Evolutionary conservation across 2,797 vertebrate genomes (phyloP).

Genomic region (Lophius americanus): DNA sequence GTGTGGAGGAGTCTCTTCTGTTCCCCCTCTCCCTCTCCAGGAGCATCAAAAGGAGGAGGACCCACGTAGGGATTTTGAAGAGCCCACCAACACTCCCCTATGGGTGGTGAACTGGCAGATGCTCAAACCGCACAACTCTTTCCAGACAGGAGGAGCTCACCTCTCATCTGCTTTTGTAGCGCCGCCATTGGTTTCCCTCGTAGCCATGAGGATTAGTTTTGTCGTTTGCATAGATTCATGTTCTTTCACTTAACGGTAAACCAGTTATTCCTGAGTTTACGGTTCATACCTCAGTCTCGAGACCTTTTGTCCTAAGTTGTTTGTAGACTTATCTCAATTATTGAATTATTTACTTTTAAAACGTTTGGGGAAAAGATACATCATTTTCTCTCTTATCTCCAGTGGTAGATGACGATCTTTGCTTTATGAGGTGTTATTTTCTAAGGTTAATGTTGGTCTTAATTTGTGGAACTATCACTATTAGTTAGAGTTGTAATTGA

Average conservation of each 20-base stretch:
- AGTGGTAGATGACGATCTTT: neutral
- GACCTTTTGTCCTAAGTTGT: slow-evolving; percentile 12
- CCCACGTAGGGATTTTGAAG: slow-evolving; percentile 83
- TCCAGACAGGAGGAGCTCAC: slow-evolving; percentile 72
- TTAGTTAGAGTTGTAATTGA: neutral
- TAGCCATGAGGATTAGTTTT: slow-evolving; percentile 46
- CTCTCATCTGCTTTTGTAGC: slow-evolving; percentile 78
- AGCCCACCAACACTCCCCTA: slow-evolving; percentile 76
- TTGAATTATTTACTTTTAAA: slow-evolving; percentile 2
- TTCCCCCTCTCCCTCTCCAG: slow-evolving; percentile 77
- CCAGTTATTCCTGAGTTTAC: neutral
- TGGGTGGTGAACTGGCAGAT: slow-evolving; percentile 85
- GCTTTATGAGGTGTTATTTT: neutral
- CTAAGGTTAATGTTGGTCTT: neutral
- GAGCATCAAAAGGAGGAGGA: slow-evolving; percentile 83
- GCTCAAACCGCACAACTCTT: slow-evolving; percentile 80
- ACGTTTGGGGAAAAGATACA: neutral
- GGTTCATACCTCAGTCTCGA: neutral
- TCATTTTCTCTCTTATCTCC: neutral
- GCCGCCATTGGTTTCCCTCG: slow-evolving; percentile 61
- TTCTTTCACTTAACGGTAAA: neutral
- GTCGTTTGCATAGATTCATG: slow-evolving; percentile 21
- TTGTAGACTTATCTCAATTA: slow-evolving; percentile 7
- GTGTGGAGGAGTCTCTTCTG: slow-evolving; percentile 76
- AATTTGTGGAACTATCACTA: neutral